Base-by-base conservation (phyloP, 2,888 invertebrate genomes). In the Perizoma affinitatum region DNA sequence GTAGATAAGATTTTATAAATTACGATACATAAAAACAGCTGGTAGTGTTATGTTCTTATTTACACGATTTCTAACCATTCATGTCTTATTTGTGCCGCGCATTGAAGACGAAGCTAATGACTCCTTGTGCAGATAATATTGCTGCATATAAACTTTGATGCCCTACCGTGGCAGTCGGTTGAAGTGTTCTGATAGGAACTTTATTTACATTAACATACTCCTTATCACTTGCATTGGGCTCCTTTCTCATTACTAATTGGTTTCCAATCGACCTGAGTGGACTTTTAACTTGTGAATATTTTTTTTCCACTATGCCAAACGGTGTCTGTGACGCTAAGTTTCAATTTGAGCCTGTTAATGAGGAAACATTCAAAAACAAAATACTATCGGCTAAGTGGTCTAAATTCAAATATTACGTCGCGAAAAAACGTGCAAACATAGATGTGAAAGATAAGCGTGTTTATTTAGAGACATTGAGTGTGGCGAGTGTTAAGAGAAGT, bases 381-480 rank as follows among this genome's bases (percentile, higher is more conserved):
- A 61, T 57, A 38, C 63, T 69, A 43, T 57, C 56, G 33, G 47
- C 64, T 6, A 83, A 83, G 67, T 88, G 83, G 81, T 74, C 68
- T n/a, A 86, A 81, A 69, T 75, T 85, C n/a, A 84, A 82, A 71
- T 72, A 71, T 63, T 80, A 76, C 69, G 65, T 83, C 9, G 66
- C 71, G 22, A 83, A 80, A 67, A 86, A 84, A 60, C 82, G 79
- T 73, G 55, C 67, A 7, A 73, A 71, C 48, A 60, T 83, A 9
- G 71, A 78, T 67, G 62, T 84, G 35, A 84, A 79, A 72, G 75
- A 84, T 55, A 82, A 82, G 61, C 76, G 71, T 56, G 73, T 87
- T 69, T 88, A 89, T 71, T 65, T 89, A 22, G 82, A 88, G 65
- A 85, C 87, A 5, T 72, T 91, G 35, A 89, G 82, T 73, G 75